A percentile compares a stretch with the other conserved stretches of the same genome.
Conservation (phyloP, 2,888 invertebrate species). For the Pseudoips prasinana region DNA sequence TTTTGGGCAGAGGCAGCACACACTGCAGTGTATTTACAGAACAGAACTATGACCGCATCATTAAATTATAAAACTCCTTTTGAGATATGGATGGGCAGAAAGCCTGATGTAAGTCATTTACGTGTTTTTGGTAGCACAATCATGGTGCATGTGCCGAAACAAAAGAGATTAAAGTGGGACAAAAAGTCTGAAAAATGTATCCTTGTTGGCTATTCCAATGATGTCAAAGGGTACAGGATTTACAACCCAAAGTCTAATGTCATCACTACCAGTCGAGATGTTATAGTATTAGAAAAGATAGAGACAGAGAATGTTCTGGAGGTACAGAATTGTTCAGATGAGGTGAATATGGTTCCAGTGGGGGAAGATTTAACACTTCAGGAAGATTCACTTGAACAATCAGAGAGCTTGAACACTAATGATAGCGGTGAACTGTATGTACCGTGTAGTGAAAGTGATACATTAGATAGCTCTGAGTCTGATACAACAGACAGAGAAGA, state of each 20-base stretch:
- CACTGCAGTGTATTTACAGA: conserved; percentile 13
- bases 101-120: conserved; percentile 22
- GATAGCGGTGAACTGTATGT: background rate
- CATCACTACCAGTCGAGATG: conserved; percentile 25
- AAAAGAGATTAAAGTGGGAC: conserved; percentile 28
- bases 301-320: conserved; percentile 11
- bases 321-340: conserved; percentile 9
- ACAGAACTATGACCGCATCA: conserved; percentile 1
- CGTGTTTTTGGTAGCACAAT: conserved; percentile 19
- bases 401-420: conserved; percentile 2
- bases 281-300: conserved; percentile 12
- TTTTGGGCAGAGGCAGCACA: conserved; percentile 15
- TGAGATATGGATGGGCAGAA: conserved; percentile 8
- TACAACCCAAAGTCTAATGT: conserved; percentile 19
- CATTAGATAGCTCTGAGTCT: conserved; percentile 4
- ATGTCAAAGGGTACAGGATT: conserved; percentile 21
- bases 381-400: conserved; percentile 4
- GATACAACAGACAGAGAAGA: background rate
- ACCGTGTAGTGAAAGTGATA: conserved; percentile 5
- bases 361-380: conserved; percentile 17
- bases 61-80: conserved; percentile 6
- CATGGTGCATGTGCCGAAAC: conserved; percentile 23
- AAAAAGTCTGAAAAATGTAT: conserved; percentile 24
- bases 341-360: conserved; percentile 26
- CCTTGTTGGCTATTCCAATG: conserved; percentile 26